Conservation (phyloP, 2,797 vertebrate species). For the Falco columbarius region DNA sequence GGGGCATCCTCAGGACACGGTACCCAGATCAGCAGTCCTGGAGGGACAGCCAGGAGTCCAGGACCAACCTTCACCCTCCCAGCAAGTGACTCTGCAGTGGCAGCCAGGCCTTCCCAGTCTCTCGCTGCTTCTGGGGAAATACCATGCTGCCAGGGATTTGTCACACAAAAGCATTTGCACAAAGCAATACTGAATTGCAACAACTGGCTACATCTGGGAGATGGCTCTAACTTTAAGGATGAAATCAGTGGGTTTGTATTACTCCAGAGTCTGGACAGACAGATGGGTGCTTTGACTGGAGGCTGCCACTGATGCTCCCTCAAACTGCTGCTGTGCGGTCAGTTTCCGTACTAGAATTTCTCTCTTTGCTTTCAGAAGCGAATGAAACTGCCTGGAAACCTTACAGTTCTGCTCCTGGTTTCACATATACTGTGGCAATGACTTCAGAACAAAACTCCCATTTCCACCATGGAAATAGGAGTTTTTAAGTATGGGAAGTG, state of each 20-base stretch:
- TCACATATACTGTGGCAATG: neutral
- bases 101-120: neutral
- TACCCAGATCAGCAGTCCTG: neutral
- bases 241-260: neutral
- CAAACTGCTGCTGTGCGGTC: neutral
- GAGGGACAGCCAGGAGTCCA: neutral
- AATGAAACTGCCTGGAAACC: conserved; percentile 6
- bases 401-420: neutral
- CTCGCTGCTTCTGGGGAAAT: neutral
- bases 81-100: neutral
- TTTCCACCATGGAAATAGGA: neutral
- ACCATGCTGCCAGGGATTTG: neutral
- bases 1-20: neutral
- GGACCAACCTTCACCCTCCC: neutral
- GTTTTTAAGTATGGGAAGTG: neutral
- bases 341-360: neutral
- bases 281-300: neutral
- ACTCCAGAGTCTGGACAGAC: neutral
- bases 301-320: neutral
- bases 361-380: neutral
- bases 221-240: neutral
- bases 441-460: neutral
- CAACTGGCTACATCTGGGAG: neutral
- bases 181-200: neutral
- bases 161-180: neutral